These are phyloP conservation scores for Phyllopteryx taeniolatus DNA, from an alignment of 2,113 vertebrate species.

Conservation along the genomic window DNA sequence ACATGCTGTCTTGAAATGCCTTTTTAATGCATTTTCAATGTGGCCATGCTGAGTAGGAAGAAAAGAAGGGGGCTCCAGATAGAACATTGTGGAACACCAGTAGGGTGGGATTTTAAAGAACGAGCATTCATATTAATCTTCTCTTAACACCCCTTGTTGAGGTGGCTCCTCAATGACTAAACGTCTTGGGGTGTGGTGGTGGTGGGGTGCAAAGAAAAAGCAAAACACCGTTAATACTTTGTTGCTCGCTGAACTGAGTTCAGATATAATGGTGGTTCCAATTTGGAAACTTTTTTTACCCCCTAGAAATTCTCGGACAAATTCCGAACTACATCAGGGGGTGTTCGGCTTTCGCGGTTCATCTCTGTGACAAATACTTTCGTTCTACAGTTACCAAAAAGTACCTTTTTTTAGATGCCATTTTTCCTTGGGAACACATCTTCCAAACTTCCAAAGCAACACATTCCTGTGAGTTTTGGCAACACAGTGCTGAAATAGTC, in stretches of 20 bases:
- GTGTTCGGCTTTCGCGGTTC: not conserved
- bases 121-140: not conserved
- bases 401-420: not conserved
- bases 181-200: not conserved
- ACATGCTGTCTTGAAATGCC: too few relatives aligned
- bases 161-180: not conserved
- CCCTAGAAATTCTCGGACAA: not conserved
- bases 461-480: not conserved
- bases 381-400: not conserved
- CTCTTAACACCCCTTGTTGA: not conserved
- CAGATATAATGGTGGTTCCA: not conserved
- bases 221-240: not conserved
- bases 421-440: slow-evolving; percentile 9
- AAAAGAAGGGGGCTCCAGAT: not conserved
- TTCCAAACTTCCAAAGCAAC: slow-evolving; percentile 7
- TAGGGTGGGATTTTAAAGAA: not conserved
- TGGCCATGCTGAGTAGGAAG: not conserved
- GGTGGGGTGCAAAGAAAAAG: not conserved
- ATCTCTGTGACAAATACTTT: not conserved
- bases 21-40: too few relatives aligned
- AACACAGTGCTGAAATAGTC: not conserved
- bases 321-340: not conserved
- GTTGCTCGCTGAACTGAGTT: not conserved
- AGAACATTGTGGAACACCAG: not conserved
- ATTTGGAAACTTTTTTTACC: not conserved